Evolutionary conservation across 2,888 invertebrate species (phyloP), one percentile per base, ranked within the genome.

Genomic region (Luperina testacea): DNA sequence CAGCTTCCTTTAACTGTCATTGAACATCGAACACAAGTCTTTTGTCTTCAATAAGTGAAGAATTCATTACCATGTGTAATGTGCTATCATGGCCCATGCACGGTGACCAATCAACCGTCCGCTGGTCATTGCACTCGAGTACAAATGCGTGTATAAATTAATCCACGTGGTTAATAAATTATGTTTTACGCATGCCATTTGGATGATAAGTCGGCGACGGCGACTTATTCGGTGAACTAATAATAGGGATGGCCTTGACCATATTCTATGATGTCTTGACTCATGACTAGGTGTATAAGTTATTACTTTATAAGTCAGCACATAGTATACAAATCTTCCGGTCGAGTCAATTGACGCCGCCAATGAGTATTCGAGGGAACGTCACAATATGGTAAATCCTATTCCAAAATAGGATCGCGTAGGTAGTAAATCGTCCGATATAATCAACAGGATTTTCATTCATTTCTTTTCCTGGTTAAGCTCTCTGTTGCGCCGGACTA

Each of bases 1-100:
- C 89, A 86, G 65, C 71, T 82, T 89, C 89, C 88, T 85, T 78
- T 70, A 71, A 38, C 57, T 42, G 75, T 72, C 80, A 81, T 73
- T 83, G 83, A 81, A 78, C 69, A 78, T 57, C 13, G 77, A 84
- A 80, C 76, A 78, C 71, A 74, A 75, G 81, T 73, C 80, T 85
- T 83, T 89, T 89, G 86, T 88, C 82, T 86, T 81, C 72, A 76
- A 83, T 67, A 79, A 80, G 13, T 38, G 24, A 70, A 38, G 77
- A 75, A 83, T 86, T 78, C 82, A 87, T 86, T 87, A 81, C 75
- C 78, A 82, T 76, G 64, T 83, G 61, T 77, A 73, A 79, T 84
- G 72, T 68, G 67, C 72, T 69, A 77, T 42, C 51, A 45, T 79
- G 53, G 59, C 42, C 73, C 81, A 51, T 48, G 74, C 38, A 63